Evolutionary conservation across 2,888 invertebrate genomes (phyloP).

Genomic region (Odontothrips loti): DNA sequence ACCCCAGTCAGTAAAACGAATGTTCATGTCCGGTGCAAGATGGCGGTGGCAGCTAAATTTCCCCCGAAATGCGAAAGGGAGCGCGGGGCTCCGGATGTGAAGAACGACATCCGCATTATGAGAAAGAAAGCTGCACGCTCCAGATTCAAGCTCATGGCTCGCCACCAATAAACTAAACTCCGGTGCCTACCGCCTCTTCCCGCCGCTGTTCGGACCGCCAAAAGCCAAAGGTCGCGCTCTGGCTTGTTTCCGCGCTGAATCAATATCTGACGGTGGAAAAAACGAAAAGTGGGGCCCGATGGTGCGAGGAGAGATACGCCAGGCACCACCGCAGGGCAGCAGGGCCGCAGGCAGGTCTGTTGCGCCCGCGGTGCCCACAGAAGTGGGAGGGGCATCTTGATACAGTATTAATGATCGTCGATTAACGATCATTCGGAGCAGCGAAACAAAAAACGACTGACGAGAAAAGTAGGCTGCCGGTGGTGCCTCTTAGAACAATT

Average conservation of each 20-base stretch:
- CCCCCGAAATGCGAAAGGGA: too few species aligned
- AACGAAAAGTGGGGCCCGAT: not conserved
- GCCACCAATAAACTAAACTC: too few species aligned
- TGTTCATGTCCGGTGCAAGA: too few species aligned
- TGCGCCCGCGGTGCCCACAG: too few species aligned
- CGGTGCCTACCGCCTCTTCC: too few species aligned
- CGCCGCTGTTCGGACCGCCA: too few species aligned
- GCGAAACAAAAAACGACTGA: not conserved
- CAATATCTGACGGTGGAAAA: not conserved
- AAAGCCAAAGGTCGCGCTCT: not conserved
- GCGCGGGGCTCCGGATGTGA: too few species aligned
- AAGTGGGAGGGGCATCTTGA: not conserved
- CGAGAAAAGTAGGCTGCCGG: not conserved
- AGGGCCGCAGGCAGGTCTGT: not conserved
- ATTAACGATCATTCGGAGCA: constrained; percentile 7
- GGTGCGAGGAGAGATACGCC: not conserved
- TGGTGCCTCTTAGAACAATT: constrained; percentile 7
- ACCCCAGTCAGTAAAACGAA: too few species aligned
- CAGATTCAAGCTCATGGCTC: too few species aligned
- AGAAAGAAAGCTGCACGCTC: too few species aligned
- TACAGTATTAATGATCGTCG: constrained; percentile 23
- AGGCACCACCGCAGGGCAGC: not conserved
- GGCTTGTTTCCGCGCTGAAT: not conserved
- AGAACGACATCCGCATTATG: too few species aligned
- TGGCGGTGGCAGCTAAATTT: too few species aligned